Evolutionary conservation across 2,797 vertebrate genomes (phyloP).

Genomic region (Cossypha dichroa): DNA sequence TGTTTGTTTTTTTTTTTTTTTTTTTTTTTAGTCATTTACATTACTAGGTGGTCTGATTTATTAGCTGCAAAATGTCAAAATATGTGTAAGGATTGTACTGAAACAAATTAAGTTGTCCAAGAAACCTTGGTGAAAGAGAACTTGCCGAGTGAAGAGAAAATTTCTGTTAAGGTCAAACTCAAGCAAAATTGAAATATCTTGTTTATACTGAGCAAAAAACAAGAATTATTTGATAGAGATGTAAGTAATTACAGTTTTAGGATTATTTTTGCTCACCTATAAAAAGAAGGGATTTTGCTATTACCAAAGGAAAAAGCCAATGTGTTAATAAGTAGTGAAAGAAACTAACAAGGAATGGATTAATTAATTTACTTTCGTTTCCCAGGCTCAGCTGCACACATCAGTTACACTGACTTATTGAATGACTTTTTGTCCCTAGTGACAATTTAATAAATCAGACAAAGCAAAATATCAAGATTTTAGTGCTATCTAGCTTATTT

Average conservation of each 20-base stretch:
- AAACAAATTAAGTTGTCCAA: background rate
- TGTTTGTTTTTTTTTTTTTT: background rate
- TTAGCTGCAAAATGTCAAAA: background rate
- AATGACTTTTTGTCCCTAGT: background rate
- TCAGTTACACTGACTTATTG: background rate
- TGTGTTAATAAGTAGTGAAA: background rate
- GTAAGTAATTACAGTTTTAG: background rate
- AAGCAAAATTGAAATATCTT: background rate
- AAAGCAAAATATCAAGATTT: background rate
- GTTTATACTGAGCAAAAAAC: background rate
- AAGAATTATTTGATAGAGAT: background rate
- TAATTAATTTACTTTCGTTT: background rate
- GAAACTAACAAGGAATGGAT: background rate
- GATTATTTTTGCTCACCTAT: background rate
- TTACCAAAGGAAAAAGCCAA: background rate
- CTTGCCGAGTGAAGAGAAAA: background rate
- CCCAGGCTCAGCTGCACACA: background rate
- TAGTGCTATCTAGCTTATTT: background rate
- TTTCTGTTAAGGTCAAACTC: background rate
- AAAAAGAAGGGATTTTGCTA: background rate
- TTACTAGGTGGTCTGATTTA: background rate
- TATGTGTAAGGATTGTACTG: background rate
- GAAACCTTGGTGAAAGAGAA: background rate
- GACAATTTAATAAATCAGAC: background rate
- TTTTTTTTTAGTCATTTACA: background rate